A percentile compares a stretch with the other conserved stretches of the same genome.
These are phyloP conservation scores for Sebastes oblongus DNA, from an alignment of 2,797 vertebrate species.

Conservation along the genomic window DNA sequence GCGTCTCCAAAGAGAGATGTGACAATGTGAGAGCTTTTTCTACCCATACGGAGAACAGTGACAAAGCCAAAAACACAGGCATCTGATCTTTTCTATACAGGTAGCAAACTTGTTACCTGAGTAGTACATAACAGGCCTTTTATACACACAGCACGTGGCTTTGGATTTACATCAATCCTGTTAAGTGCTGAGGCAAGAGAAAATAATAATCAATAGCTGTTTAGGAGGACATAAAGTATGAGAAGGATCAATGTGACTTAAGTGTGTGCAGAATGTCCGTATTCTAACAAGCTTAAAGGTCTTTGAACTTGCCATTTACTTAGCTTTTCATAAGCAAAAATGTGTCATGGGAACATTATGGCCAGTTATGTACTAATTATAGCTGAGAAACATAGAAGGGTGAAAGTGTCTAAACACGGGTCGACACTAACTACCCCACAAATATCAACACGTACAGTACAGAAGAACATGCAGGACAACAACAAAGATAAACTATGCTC, in stretches of 20 bases:
- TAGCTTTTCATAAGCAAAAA: background rate
- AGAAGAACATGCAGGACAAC: slow-evolving; percentile 60
- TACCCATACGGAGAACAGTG: slow-evolving; percentile 22
- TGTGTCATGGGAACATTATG: background rate
- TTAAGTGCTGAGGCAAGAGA: slow-evolving; percentile 43
- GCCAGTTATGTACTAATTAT: slow-evolving; percentile 70
- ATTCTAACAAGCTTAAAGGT: slow-evolving; percentile 11
- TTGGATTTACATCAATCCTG: slow-evolving; percentile 31
- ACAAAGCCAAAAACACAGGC: background rate
- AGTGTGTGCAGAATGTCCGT: slow-evolving; percentile 3
- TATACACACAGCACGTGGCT: slow-evolving; percentile 8
- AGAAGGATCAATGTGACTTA: slow-evolving; percentile 33
- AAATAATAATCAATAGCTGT: slow-evolving; percentile 40
- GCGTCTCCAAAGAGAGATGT: slow-evolving; percentile 25
- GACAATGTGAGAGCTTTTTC: slow-evolving; percentile 53
- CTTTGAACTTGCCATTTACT: background rate
- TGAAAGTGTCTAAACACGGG: slow-evolving; percentile 12
- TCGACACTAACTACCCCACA: slow-evolving; percentile 31
- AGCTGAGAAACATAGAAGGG: slow-evolving; percentile 12
- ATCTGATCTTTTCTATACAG: slow-evolving; percentile 23
- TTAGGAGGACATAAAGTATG: slow-evolving; percentile 35
- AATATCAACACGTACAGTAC: slow-evolving; percentile 40
- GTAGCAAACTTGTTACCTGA: slow-evolving; percentile 41
- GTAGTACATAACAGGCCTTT: slow-evolving; percentile 71
- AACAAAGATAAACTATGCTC: slow-evolving; percentile 36